A percentile compares a stretch with the other conserved stretches of the same genome.
Conservation (phyloP, 2,888 invertebrate genomes). For the Aethes cnicana region DNA sequence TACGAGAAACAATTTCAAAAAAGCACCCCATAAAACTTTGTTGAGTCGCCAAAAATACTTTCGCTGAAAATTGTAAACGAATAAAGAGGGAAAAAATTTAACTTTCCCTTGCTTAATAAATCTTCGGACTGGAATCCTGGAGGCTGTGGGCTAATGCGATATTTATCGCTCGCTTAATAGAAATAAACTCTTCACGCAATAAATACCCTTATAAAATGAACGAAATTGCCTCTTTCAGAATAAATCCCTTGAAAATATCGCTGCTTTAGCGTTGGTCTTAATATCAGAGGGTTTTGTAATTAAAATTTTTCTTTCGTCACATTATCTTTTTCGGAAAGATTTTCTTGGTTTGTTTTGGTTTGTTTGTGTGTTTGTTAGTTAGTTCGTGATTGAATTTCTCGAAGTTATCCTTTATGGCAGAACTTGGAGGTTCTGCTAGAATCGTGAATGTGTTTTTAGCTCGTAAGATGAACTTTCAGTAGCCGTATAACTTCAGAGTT, state of each 20-base stretch:
- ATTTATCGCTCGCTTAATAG: constrained; percentile 67
- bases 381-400: not conserved
- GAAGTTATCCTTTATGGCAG: too few relatives aligned
- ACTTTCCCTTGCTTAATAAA: constrained; percentile 63
- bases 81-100: constrained; percentile 56
- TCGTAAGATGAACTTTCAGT: too few relatives aligned
- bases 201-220: constrained; percentile 61
- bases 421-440: too few relatives aligned
- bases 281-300: not conserved
- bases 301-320: not conserved
- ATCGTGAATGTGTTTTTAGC: too few relatives aligned
- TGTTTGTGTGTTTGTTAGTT: not conserved
- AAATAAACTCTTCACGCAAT: constrained; percentile 64
- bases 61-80: constrained; percentile 47
- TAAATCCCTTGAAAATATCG: constrained; percentile 39
- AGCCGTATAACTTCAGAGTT: too few relatives aligned
- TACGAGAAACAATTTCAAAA: not conserved
- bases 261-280: constrained; percentile 9
- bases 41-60: constrained; percentile 31
- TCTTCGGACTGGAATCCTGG: constrained; percentile 43
- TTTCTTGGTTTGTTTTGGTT: not conserved
- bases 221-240: constrained; percentile 43
- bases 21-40: not conserved
- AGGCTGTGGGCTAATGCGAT: constrained; percentile 66
- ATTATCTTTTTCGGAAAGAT: not conserved